Base-by-base conservation (phyloP, 2,888 invertebrate genomes). In the Lasioglossum lativentre region DNA sequence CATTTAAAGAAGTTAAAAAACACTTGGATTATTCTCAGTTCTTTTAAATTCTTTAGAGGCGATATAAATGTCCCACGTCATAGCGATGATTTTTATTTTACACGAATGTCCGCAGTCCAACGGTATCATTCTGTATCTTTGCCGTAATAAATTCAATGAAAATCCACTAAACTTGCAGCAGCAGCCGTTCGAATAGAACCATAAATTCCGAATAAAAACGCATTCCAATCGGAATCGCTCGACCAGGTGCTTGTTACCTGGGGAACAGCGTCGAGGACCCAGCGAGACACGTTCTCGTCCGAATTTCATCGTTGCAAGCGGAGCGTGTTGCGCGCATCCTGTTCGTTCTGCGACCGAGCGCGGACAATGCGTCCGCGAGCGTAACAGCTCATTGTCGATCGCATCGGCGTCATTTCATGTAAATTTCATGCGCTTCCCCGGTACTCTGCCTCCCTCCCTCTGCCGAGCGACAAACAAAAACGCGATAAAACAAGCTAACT, bases 371-470 rank as follows among this genome's bases (percentile, higher is more conserved):
- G n/a, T 38, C 85, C 27, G 72, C 70, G 45, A 77, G 76, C 85
- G 80, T 80, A 80, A 84, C 85, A n/a, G 85, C 80, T 80, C 70
- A 66, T 86, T 80, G 86, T 72, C 86, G 86, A 86, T 86, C 86
- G 74, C 66, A 63, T 81, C 71, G 72, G 27, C 70, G 85, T 75
- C 74, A 75, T 80, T 85, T 85, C 76, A 80, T 86, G 86, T 73
- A 85, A 81, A 86, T 86, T 80, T 86, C 71, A 86, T 78, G 72
- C 77, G 47, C 42, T 63, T 63, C 63, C 30, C 27, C 30, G 63
- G 27, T 73, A 47, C 80, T 75, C 40, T 40, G 2, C 3, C 42
- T n/a, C 16, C 63, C 30, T 73, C 19, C 27, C 5, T 19, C 5
- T 63, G 4, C 27, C 71, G 42, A 40, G 38, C 52, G 66, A 59